These are phyloP conservation scores for Emydoidea blandingii DNA, from an alignment of 2,797 vertebrate genomes.

Conservation along the genomic window DNA sequence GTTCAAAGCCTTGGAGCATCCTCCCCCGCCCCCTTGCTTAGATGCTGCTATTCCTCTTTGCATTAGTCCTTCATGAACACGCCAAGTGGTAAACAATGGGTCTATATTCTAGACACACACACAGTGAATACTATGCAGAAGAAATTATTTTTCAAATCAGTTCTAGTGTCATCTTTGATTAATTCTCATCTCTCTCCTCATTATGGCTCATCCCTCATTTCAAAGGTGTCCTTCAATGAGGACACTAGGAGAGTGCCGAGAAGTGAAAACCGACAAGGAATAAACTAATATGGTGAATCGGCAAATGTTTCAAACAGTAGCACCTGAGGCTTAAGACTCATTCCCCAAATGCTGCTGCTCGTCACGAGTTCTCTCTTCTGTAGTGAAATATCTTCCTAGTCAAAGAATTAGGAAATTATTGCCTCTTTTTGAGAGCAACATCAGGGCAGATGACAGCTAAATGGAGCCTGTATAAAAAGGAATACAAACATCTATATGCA, in stretches of 20 bases:
- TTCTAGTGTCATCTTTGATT: conserved; percentile 74
- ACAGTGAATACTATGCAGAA: not conserved
- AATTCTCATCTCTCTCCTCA: conserved; percentile 60
- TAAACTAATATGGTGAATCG: not conserved
- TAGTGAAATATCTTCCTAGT: not conserved
- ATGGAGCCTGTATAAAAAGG: not conserved
- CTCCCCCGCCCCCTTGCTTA: not conserved
- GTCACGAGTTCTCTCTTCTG: not conserved
- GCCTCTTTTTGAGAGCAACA: not conserved
- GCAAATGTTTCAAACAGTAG: not conserved
- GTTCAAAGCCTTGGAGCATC: not conserved
- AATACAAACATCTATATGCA: not conserved
- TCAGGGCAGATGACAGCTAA: not conserved
- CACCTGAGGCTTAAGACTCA: not conserved
- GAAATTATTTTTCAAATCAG: conserved; percentile 52
- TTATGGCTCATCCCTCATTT: conserved; percentile 66
- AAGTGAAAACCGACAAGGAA: not conserved
- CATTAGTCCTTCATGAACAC: not conserved
- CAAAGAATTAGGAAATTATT: not conserved
- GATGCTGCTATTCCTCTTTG: not conserved
- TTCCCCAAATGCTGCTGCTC: rapidly evolving
- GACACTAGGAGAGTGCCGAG: not conserved
- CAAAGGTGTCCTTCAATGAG: conserved; percentile 71
- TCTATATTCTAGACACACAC: rapidly evolving
- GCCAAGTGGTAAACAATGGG: not conserved